These are phyloP conservation scores for Cossypha niveicapilla DNA, from an alignment of 2,797 vertebrate genomes.

Conservation along the genomic window DNA sequence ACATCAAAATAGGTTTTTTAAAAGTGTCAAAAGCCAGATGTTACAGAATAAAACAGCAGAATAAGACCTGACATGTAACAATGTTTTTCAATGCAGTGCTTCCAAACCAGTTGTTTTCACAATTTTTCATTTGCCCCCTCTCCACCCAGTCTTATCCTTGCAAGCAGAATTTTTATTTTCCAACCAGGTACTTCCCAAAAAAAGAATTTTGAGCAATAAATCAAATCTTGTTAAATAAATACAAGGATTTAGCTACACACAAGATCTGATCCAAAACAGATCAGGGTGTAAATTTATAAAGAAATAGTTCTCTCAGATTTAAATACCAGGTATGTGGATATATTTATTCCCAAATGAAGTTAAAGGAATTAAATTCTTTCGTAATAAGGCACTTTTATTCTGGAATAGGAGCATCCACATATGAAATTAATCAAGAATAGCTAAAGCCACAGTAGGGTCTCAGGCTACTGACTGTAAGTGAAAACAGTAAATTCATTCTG, in stretches of 20 bases:
- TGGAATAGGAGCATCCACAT: conserved; percentile 39
- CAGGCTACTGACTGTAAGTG: conserved; percentile 19
- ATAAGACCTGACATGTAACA: not conserved
- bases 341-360: conserved; percentile 11
- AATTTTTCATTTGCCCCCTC: not conserved
- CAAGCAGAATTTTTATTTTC: not conserved
- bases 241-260: not conserved
- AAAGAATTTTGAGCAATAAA: not conserved
- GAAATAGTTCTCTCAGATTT: not conserved
- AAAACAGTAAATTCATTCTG: conserved; percentile 32
- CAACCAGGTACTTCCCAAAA: not conserved
- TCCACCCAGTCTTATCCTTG: not conserved
- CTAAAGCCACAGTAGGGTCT: conserved; percentile 22
- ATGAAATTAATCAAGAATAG: conserved; percentile 40
- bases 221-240: not conserved
- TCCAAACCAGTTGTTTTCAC: not conserved
- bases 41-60: not conserved
- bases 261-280: not conserved
- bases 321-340: conserved; percentile 31
- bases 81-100: not conserved
- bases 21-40: conserved; percentile 12
- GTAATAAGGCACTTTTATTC: conserved; percentile 21
- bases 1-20: not conserved
- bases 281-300: not conserved
- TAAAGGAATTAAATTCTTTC: conserved; percentile 31